These are phyloP conservation scores for Chionomys nivalis DNA, from an alignment of 2,113 vertebrate genomes.

Conservation along the genomic window DNA sequence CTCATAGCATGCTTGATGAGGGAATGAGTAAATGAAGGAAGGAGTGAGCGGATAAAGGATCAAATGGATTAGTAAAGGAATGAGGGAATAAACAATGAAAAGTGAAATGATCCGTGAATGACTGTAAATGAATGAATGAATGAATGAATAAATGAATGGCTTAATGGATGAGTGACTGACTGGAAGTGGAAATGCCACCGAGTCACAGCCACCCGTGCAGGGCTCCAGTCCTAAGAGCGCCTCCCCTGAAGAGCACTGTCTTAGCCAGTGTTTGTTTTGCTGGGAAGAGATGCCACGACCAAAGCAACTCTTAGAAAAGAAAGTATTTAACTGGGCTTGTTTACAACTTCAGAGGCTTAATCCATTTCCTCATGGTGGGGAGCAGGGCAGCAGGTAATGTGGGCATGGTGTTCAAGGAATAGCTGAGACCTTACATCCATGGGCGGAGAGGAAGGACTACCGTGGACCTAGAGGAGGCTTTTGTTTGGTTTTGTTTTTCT, in stretches of 20 bases:
- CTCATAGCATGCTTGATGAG: background rate
- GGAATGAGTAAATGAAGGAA: background rate
- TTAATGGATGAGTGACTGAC: background rate
- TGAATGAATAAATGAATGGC: background rate
- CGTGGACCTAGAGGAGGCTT: background rate
- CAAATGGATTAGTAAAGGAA: background rate
- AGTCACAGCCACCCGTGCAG: no score
- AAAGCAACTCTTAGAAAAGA: background rate
- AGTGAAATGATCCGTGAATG: background rate
- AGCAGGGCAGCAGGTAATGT: background rate
- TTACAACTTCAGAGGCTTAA: background rate
- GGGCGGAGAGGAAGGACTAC: background rate
- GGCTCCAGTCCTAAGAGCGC: no score
- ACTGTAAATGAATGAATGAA: background rate
- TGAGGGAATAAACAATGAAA: background rate
- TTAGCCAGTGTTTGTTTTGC: background rate
- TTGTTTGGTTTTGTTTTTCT: background rate
- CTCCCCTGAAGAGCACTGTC: background rate
- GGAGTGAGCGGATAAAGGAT: background rate
- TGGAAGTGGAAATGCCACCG: background rate
- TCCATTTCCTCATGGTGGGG: background rate
- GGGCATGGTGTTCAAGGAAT: background rate
- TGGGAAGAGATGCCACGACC: background rate
- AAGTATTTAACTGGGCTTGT: background rate
- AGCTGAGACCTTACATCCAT: background rate